Evolutionary conservation across 2,888 invertebrate species (phyloP).

Genomic region (Cacoxenus indagator): DNA sequence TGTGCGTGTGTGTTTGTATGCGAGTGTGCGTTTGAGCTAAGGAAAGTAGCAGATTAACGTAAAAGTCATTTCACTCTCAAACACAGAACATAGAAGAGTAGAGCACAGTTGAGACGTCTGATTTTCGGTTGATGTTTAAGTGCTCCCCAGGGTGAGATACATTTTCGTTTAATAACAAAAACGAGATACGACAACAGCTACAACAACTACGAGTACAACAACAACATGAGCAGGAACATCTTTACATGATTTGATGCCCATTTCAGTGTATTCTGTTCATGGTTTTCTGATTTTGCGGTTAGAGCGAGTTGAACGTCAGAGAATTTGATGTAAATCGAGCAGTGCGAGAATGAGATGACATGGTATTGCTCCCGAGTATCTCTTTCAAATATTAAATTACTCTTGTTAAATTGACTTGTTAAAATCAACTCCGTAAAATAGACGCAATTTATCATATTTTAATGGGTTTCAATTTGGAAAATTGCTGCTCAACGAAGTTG

Average conservation of each 20-base stretch:
- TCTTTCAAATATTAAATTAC: slow-evolving; percentile 69
- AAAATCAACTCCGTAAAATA: slow-evolving; percentile 63
- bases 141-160: slow-evolving; percentile 68
- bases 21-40: background rate
- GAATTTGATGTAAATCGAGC: slow-evolving; percentile 14
- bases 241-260: slow-evolving; percentile 62
- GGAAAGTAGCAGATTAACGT: slow-evolving; percentile 50
- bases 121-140: slow-evolving; percentile 66
- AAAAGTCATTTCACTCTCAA: slow-evolving; percentile 31
- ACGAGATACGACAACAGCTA: slow-evolving; percentile 27
- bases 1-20: slow-evolving; percentile 5
- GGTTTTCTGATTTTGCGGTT: slow-evolving; percentile 53
- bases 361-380: slow-evolving; percentile 31
- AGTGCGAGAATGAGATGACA: slow-evolving; percentile 27
- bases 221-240: slow-evolving; percentile 25
- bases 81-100: slow-evolving; percentile 37
- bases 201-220: slow-evolving; percentile 35
- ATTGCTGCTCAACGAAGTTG: slow-evolving; percentile 50
- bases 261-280: slow-evolving; percentile 38
- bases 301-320: slow-evolving; percentile 29
- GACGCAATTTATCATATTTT: slow-evolving; percentile 67
- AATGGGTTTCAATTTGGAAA: slow-evolving; percentile 59
- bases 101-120: slow-evolving; percentile 35
- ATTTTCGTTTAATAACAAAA: slow-evolving; percentile 58
- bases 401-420: slow-evolving; percentile 70